A percentile compares a stretch with the other conserved stretches of the same genome.
Conservation (phyloP, 1,140 invertebrate genomes). For the Cephus cinctus region DNA sequence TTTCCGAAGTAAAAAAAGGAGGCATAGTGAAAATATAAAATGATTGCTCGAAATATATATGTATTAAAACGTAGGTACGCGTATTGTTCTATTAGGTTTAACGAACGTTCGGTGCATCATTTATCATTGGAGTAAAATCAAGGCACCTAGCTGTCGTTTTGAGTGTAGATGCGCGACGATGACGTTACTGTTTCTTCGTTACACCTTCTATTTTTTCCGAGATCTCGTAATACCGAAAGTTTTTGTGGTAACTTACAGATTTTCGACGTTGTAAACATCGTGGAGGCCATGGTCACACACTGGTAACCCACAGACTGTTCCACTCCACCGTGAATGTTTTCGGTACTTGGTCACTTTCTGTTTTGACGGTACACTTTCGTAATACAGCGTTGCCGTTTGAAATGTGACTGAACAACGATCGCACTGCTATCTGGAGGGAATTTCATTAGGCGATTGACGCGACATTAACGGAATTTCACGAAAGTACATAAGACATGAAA, state of each 20-base stretch:
- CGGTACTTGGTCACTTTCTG: too few relatives aligned
- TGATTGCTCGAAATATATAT: too few relatives aligned
- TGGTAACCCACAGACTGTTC: slow-evolving; percentile 46
- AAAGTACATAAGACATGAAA: too few relatives aligned
- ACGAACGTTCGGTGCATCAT: background rate
- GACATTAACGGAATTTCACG: slow-evolving; percentile 4
- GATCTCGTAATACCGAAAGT: background rate
- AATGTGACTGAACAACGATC: too few relatives aligned
- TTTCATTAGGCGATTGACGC: slow-evolving; percentile 6
- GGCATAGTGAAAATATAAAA: too few relatives aligned
- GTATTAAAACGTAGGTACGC: background rate
- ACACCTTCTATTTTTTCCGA: background rate
- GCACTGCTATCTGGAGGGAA: too few relatives aligned
- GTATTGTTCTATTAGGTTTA: background rate
- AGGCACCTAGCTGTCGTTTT: background rate
- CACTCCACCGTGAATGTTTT: too few relatives aligned
- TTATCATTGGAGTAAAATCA: background rate
- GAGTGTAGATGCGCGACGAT: background rate
- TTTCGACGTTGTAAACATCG: slow-evolving; percentile 20
- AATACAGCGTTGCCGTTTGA: too few relatives aligned
- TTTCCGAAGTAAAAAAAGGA: too few relatives aligned
- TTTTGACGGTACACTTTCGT: slow-evolving; percentile 43
- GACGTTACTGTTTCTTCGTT: slow-evolving; percentile 1
- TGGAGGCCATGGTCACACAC: slow-evolving; percentile 34
- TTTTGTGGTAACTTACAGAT: slow-evolving; percentile 26